A percentile compares a stretch with the other conserved stretches of the same genome.
Conservation (phyloP, 2,888 invertebrate genomes). For the Scaptodrosophila latifasciaeformis region DNA sequence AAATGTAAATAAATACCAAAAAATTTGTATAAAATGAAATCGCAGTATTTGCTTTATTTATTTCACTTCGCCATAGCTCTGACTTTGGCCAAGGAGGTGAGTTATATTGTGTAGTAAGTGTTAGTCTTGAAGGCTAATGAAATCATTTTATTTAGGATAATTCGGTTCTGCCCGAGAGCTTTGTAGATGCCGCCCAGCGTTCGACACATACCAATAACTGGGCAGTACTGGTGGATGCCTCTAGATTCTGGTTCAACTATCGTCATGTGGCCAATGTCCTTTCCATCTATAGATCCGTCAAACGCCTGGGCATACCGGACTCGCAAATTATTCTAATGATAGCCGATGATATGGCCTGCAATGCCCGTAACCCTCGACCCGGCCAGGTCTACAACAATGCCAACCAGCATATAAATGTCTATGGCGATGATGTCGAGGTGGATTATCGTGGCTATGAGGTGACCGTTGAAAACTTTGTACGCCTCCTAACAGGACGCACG, state of each 20-base stretch:
- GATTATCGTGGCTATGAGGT: slow-evolving; percentile 97
- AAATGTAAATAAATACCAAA: no score
- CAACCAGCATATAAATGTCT: slow-evolving; percentile 98
- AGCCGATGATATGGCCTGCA: slow-evolving; percentile 99
- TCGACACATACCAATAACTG: slow-evolving; percentile 95
- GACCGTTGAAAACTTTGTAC: slow-evolving; percentile 98
- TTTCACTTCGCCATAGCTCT: neutral
- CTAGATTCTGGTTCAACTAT: slow-evolving; percentile 99
- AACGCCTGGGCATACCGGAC: slow-evolving; percentile 98
- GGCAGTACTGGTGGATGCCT: slow-evolving; percentile 99
- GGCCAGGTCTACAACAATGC: slow-evolving; percentile 99
- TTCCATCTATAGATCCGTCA: slow-evolving; percentile 98
- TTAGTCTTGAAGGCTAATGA: neutral
- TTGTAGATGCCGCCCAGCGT: slow-evolving; percentile 67
- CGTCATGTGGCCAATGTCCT: slow-evolving; percentile 99
- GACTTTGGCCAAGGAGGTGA: neutral
- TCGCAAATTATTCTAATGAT: slow-evolving; percentile 99
- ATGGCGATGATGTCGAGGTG: slow-evolving; percentile 99
- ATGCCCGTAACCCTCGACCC: slow-evolving; percentile 96
- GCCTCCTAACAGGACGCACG: slow-evolving; percentile 94
- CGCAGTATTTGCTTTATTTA: neutral
- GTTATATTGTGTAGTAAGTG: neutral
- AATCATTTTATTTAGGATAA: slow-evolving; percentile 22
- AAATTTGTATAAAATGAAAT: neutral
- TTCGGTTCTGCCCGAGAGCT: slow-evolving; percentile 62